These are phyloP conservation scores for Diloba caeruleocephala DNA, from an alignment of 2,888 invertebrate species.

Conservation along the genomic window DNA sequence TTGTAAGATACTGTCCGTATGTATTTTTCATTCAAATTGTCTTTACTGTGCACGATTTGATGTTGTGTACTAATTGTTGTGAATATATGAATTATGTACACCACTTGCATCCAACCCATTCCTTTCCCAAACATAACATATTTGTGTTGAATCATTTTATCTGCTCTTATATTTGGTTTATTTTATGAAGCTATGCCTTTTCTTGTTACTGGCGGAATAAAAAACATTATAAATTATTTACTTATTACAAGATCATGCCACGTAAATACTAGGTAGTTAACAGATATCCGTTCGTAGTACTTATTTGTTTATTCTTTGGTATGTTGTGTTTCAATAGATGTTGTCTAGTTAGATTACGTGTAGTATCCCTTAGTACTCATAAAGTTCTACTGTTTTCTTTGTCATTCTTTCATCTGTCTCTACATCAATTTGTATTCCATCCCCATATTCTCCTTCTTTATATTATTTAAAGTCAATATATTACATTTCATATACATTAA, in stretches of 20 bases:
- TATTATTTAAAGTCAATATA: constrained; percentile 69
- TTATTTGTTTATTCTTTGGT: constrained; percentile 49
- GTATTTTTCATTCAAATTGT: constrained; percentile 71
- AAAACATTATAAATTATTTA: constrained; percentile 27
- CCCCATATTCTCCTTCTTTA: constrained; percentile 56
- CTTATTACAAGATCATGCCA: constrained; percentile 15
- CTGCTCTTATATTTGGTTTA: constrained; percentile 45
- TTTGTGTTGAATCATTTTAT: constrained; percentile 56
- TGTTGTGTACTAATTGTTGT: constrained; percentile 87
- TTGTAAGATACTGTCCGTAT: constrained; percentile 24
- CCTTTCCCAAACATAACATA: constrained; percentile 65
- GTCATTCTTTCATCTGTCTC: constrained; percentile 57
- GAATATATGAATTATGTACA: constrained; percentile 78
- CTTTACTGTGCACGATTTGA: constrained; percentile 81
- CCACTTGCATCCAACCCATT: constrained; percentile 84
- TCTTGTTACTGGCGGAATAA: constrained; percentile 27
- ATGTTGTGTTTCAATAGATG: constrained; percentile 53
- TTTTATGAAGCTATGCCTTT: constrained; percentile 25
- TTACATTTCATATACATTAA: constrained; percentile 55
- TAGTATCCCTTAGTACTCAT: constrained; percentile 59
- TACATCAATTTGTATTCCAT: constrained; percentile 51
- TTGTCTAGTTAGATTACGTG: constrained; percentile 61
- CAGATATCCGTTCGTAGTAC: constrained; percentile 32
- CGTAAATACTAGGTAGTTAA: constrained; percentile 35
- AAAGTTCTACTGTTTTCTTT: constrained; percentile 55